Evolutionary conservation across 2,113 vertebrate species (phyloP).

Genomic region (Dasyprocta punctata): DNA sequence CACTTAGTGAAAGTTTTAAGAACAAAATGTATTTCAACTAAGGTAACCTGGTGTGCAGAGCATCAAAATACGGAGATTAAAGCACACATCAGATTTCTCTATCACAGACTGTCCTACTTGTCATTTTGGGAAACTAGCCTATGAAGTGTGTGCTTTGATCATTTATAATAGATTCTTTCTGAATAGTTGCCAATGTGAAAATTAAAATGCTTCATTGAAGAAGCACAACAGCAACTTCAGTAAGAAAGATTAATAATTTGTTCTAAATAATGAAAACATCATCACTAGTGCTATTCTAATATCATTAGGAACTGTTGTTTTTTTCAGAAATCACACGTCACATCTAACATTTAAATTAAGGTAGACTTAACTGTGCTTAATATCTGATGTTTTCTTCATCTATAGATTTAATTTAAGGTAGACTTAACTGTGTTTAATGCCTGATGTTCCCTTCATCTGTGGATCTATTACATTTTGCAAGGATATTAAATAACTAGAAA

Average conservation of each 20-base stretch:
- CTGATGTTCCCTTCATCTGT: constrained; percentile 17
- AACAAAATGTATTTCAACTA: constrained; percentile 53
- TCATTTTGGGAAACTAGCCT: constrained; percentile 72
- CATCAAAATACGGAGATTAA: constrained; percentile 23
- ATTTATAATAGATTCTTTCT: constrained; percentile 78
- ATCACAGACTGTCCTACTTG: constrained; percentile 57
- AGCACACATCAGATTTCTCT: constrained; percentile 37
- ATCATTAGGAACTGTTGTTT: constrained; percentile 69
- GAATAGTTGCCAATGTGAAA: constrained; percentile 83
- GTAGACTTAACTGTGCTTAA: not conserved
- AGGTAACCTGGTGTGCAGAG: accelerated
- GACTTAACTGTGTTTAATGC: not conserved
- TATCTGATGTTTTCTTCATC: not conserved
- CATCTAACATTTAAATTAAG: constrained; percentile 32
- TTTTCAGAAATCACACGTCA: constrained; percentile 77
- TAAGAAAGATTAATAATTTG: constrained; percentile 79
- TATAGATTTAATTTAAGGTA: constrained; percentile 24
- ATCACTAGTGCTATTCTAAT: constrained; percentile 67
- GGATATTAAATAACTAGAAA: constrained; percentile 68
- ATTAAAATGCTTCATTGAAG: constrained; percentile 84
- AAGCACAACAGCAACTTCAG: constrained; percentile 64
- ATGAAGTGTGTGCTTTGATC: constrained; percentile 78
- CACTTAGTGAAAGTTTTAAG: not conserved
- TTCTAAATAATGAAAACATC: constrained; percentile 80
- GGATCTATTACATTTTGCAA: constrained; percentile 57